Conservation (phyloP, 2,797 vertebrate species). For the Botia almorhae region DNA sequence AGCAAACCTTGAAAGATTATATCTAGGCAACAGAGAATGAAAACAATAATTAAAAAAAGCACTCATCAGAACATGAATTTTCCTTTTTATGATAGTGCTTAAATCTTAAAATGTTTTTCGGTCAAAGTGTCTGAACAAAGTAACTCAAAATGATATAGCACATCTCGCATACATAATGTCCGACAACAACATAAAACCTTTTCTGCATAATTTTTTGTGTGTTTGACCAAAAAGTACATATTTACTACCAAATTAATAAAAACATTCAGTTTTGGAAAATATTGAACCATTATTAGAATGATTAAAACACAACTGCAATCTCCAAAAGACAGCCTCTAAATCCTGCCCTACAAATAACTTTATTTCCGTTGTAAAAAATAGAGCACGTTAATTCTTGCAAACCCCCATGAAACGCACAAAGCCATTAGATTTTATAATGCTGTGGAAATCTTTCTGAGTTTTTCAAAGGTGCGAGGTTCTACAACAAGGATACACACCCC, state of each 20-base stretch:
- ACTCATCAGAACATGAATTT: not conserved
- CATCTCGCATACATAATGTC: not conserved
- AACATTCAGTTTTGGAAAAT: not conserved
- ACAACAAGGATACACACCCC: not conserved
- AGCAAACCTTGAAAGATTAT: not conserved
- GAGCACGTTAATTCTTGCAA: not conserved
- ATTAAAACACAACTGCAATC: not conserved
- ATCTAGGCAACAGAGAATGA: not conserved
- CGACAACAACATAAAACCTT: not conserved
- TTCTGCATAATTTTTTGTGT: not conserved
- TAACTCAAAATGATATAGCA: not conserved
- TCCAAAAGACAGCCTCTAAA: not conserved
- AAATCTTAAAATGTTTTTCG: not conserved
- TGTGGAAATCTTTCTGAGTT: constrained; percentile 5
- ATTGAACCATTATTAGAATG: not conserved
- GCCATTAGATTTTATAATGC: constrained; percentile 5
- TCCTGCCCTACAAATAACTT: not conserved
- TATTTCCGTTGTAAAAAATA: not conserved
- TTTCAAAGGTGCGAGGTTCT: not conserved
- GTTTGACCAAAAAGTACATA: not conserved
- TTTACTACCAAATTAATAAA: not conserved
- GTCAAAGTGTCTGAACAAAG: not conserved
- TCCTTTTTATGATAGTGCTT: not conserved
- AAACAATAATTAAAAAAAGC: not conserved
- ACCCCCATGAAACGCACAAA: not conserved